These are phyloP conservation scores for Hydrotaea diabolus DNA, from an alignment of 2,888 invertebrate genomes.

Conservation along the genomic window DNA sequence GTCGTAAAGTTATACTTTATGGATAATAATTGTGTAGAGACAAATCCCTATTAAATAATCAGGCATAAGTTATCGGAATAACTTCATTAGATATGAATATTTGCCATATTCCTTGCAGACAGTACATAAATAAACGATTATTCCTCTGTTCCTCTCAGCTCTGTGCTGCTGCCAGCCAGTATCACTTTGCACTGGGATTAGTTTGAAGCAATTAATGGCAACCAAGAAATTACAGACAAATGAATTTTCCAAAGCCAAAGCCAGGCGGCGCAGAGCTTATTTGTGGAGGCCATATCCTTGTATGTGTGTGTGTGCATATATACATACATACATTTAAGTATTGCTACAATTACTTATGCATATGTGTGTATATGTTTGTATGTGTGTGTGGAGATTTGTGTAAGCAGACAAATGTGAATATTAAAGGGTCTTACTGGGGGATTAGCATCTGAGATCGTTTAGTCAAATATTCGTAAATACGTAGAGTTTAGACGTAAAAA, in stretches of 20 bases:
- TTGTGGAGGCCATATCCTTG: constrained; percentile 27
- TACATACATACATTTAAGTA: constrained; percentile 3
- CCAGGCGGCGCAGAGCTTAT: constrained; percentile 23
- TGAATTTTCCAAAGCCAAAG: constrained; percentile 21
- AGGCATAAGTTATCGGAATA: constrained; percentile 38
- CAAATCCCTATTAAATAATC: constrained; percentile 49
- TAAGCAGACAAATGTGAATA: constrained; percentile 4
- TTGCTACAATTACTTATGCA: not conserved
- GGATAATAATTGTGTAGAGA: constrained; percentile 12
- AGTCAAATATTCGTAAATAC: constrained; percentile 49
- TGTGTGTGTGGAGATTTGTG: not conserved
- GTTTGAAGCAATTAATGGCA: constrained; percentile 43
- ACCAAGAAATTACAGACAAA: constrained; percentile 29
- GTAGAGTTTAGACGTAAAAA: constrained; percentile 6
- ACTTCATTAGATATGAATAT: constrained; percentile 38
- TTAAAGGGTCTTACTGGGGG: constrained; percentile 51
- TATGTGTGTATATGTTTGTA: not conserved
- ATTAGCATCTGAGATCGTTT: constrained; percentile 55
- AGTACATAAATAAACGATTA: constrained; percentile 34
- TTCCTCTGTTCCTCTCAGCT: not conserved
- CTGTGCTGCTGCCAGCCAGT: not conserved
- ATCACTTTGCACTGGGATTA: constrained; percentile 32
- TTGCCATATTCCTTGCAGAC: constrained; percentile 18
- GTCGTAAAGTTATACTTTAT: constrained; percentile 30
- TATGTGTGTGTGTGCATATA: constrained; percentile 34